phyloP scores from a whole-genome alignment of 37 sponge, comb jelly and placozoan species.

The Amphimedon queenslandica region DNA sequence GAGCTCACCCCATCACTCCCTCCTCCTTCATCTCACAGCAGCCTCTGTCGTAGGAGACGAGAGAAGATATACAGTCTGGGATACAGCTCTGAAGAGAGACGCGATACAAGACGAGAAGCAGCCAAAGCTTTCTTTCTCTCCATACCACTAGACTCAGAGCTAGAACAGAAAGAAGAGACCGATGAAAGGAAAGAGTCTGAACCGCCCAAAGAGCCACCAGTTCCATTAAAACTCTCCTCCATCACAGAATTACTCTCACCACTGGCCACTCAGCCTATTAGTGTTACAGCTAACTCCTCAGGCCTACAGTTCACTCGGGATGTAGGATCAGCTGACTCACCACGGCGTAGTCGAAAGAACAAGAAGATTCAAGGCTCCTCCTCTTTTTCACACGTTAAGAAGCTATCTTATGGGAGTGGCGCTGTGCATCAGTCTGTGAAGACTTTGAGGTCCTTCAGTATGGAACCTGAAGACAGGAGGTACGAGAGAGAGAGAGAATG shows the following conservation, averaged over 20 bases:
- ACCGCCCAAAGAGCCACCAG: not conserved
- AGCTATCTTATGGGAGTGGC: not conserved
- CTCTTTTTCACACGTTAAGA: not conserved
- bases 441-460: not conserved
- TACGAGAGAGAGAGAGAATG: not conserved
- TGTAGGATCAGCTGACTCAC: not conserved
- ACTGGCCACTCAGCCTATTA: not conserved
- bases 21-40: no score
- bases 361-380: not conserved
- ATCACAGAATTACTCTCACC: not conserved
- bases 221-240: not conserved
- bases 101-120: constrained; percentile 61
- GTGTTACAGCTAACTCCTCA: not conserved
- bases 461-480: not conserved
- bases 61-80: constrained; percentile 25
- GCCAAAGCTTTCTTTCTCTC: constrained; percentile 61
- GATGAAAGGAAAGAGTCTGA: not conserved
- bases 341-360: not conserved
- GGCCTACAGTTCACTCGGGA: constrained; percentile 10
- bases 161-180: not conserved
- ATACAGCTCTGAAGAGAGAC: constrained; percentile 48
- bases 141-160: constrained; percentile 45
- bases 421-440: not conserved
- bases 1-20: no score
- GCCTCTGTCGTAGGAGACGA: no score